Base-by-base conservation (phyloP, 2,113 vertebrate genomes). In the Ochotona curzoniae region DNA sequence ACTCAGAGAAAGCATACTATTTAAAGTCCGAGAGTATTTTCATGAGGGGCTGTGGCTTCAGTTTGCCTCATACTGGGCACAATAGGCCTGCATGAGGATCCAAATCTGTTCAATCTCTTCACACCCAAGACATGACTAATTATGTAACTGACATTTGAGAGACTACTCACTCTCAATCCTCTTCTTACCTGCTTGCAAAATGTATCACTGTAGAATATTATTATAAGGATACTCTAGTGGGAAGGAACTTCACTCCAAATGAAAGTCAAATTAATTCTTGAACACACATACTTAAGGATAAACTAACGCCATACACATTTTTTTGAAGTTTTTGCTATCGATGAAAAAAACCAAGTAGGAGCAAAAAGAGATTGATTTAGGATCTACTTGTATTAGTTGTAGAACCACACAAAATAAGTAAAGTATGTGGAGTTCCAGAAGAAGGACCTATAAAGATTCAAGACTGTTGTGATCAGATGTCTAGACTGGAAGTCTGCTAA, bases 241-340 rank as follows among this genome's bases (percentile, higher is more conserved):
- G 25, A 89, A 93, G 51, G 35, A 84, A 78, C 79, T 35, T 44
- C 87, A 84, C 64, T 79, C 17, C 60, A 96, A 93, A 88, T 86
- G n/a, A 76, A 90, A 54, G 21, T 49, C 82, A 93, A 94, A 90
- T 61, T 76, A 69, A 88, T 87, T 92, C 73, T 76, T 90, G 10
- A 90, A 28, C n/a, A 70, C 23, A 75, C 1, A 25, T 3, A 7
- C 25, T 7, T 66, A 47, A 83, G 26, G n/a, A 93, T 1, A 94
- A 44, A 8, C n/a, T 35, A 81, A 66, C 8, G 74, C 28, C 63
- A 44, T 4, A 14, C 28, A 13, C 12, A 18, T 35, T 78, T 94
- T 94, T 75, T 71, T 20, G 1, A 90, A 89, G 54, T 82, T 87
- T n/a, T 23, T 76, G 10, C 28, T n/a, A 32, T 51, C 38, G 85